Conservation (phyloP, 2,113 vertebrate genomes). For the Todiramphus chloris region DNA sequence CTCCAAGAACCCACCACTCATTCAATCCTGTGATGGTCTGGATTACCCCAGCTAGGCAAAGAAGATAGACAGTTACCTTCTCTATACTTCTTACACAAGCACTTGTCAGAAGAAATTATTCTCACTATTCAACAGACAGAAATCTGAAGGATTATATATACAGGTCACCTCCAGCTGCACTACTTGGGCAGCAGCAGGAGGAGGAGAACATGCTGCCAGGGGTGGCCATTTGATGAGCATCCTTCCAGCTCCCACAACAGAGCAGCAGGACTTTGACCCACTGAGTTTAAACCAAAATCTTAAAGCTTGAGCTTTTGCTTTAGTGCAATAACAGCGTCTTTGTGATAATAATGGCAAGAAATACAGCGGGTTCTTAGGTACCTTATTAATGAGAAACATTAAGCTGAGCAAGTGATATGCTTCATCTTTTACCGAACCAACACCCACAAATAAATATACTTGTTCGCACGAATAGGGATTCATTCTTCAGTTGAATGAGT, state of each 20-base stretch:
- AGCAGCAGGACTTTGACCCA: background rate
- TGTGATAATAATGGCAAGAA: background rate
- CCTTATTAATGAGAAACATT: constrained; percentile 39
- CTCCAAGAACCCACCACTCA: background rate
- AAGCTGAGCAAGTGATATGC: background rate
- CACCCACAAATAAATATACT: constrained; percentile 64
- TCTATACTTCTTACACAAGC: background rate
- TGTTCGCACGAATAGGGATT: background rate
- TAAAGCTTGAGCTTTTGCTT: background rate
- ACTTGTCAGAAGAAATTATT: background rate
- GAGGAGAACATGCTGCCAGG: background rate
- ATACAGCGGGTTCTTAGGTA: background rate
- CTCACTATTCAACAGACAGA: background rate
- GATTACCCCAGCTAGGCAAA: background rate
- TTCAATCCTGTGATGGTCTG: background rate
- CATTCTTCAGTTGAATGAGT: constrained; percentile 52
- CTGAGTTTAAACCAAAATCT: background rate
- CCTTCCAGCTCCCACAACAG: background rate
- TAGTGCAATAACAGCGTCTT: background rate
- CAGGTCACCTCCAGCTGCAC: background rate
- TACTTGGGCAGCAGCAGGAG: fast-evolving
- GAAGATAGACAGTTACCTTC: background rate
- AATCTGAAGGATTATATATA: background rate
- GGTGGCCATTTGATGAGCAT: fast-evolving
- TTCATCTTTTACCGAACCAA: constrained; percentile 12